A percentile compares a stretch with the other conserved stretches of the same genome.
Evolutionary conservation across 2,113 vertebrate species (phyloP).

Genomic region (Podiceps cristatus): DNA sequence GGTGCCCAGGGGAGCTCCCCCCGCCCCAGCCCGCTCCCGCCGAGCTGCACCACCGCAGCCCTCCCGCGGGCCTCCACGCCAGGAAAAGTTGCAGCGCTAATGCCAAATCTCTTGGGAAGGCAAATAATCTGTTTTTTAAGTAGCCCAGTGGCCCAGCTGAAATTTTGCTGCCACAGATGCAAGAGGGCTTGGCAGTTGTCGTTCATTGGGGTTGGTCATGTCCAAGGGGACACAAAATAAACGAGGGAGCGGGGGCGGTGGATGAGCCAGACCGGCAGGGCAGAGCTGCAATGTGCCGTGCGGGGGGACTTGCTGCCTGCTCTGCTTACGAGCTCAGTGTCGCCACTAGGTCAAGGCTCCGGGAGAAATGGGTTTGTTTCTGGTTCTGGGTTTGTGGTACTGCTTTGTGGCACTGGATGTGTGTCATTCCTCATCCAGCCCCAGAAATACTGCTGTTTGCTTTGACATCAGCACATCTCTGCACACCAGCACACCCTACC

Average conservation of each 20-base stretch:
- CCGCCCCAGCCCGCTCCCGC: background rate
- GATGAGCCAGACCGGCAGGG: fast-evolving
- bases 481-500: fast-evolving
- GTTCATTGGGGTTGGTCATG: background rate
- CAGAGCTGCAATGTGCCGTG: fast-evolving
- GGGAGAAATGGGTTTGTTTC: background rate
- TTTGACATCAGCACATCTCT: background rate
- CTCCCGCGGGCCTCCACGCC: background rate
- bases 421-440: fast-evolving
- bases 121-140: fast-evolving
- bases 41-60: background rate
- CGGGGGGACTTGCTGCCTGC: background rate
- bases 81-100: background rate
- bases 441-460: fast-evolving
- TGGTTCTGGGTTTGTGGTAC: background rate
- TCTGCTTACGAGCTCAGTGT: fast-evolving
- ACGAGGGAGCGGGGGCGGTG: fast-evolving
- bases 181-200: background rate
- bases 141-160: background rate
- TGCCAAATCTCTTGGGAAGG: fast-evolving
- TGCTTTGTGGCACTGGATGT: fast-evolving
- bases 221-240: background rate
- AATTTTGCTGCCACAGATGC: background rate
- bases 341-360: fast-evolving
- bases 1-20: fast-evolving